Evolutionary conservation across 1,140 invertebrate species (phyloP).

Genomic region (Anoplophora glabripennis): DNA sequence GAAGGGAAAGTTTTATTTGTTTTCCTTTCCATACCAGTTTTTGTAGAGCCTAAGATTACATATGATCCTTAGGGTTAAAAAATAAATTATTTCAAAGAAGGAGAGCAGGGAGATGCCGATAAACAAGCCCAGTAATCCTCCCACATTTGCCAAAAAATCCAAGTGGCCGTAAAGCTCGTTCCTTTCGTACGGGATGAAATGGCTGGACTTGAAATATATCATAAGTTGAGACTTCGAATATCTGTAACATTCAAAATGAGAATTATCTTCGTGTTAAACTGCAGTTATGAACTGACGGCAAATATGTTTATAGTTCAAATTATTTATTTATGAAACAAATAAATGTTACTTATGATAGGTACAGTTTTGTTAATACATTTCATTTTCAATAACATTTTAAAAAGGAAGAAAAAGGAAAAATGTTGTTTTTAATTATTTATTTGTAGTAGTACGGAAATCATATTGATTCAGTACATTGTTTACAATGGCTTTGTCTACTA

Average conservation of each 20-base stretch:
- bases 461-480: too few species aligned
- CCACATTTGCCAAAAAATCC: slow-evolving; percentile 64
- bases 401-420: too few species aligned
- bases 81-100: slow-evolving; percentile 71
- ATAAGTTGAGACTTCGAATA: slow-evolving; percentile 24
- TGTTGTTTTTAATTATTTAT: too few species aligned
- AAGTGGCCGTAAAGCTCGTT: slow-evolving; percentile 26
- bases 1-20: not conserved
- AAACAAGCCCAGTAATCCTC: slow-evolving; percentile 75
- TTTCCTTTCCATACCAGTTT: slow-evolving; percentile 22
- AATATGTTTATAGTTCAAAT: too few species aligned
- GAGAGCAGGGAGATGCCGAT: slow-evolving; percentile 79
- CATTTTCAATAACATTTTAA: too few species aligned
- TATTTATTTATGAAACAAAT: too few species aligned
- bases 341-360: too few species aligned
- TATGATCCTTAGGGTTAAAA: slow-evolving; percentile 53
- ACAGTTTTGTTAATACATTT: too few species aligned
- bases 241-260: slow-evolving; percentile 17
- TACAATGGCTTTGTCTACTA: too few species aligned
- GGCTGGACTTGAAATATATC: slow-evolving; percentile 28
- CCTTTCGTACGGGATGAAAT: slow-evolving; percentile 25
- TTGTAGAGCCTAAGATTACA: slow-evolving; percentile 30
- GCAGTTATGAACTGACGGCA: not conserved
- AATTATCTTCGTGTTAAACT: not conserved
- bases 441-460: too few species aligned